Base-by-base conservation (phyloP, 1,140 invertebrate genomes). In the Aphelenchoides avenae region DNA sequence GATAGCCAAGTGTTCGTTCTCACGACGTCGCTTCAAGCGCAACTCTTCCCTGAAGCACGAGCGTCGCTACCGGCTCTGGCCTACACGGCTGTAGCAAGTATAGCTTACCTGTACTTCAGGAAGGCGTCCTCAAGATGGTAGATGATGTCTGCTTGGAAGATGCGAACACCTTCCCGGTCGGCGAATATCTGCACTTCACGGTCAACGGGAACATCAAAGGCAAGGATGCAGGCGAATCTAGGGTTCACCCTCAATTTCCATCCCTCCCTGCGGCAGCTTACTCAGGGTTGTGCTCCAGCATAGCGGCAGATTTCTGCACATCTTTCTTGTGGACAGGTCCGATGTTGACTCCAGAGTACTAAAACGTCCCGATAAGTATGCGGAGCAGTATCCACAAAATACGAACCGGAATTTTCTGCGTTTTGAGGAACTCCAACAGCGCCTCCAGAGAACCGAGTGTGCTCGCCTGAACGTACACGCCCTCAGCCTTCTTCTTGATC, bases 121-220 rank as follows among this genome's bases (percentile, higher is more conserved):
- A 99, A 99, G 77, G 88, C 88, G 79, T 99, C 94, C 80, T 97
- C 96, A 56, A 99, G 81, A 82, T 99, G 95, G 81, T 99, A 99
- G 73, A 99, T 99, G 77, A 99, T 99, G 79, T 99, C 93, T 2
- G 95, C 95, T 54, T 92, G 87, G 84, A 98, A 98, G 72, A 98
- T 93, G 80, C 87, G 91, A 37, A 99, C 91, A 48, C 89, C 89
- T 39, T 93, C 77, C 43, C 85, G 84, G 73, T 98, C 93, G 0
- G 95, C 95, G 77, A 97, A 79, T 77, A 96, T 91, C 81, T 98
- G 92, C 0, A 93, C 94, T 73, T 98, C 95, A 52, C 87, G 83
- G 77, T 99, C 94, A 27, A 99, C 86, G 81, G 94, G 95, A 1
- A 99, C 94, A 81, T 99, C 94, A 79, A 99, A 99, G 0, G 95